phyloP scores from a whole-genome alignment of 2,888 invertebrate species.

The Zaprionus bogoriensis region DNA sequence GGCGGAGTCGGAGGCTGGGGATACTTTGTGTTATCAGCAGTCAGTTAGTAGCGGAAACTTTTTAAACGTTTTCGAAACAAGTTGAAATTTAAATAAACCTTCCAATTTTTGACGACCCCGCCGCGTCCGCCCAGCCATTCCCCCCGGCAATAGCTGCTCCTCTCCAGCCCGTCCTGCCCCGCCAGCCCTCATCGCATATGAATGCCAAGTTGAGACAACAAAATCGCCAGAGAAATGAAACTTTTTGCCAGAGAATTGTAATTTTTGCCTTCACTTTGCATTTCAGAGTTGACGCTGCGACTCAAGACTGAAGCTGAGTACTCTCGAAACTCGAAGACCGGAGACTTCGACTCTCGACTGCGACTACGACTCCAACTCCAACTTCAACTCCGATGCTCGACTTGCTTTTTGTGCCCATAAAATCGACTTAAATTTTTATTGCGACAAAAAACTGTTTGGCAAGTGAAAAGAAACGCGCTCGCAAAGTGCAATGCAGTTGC shows the following conservation, averaged over 20 bases:
- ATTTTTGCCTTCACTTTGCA: constrained; percentile 57
- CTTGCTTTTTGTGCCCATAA: constrained; percentile 64
- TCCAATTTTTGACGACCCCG: constrained; percentile 69
- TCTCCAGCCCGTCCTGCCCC: neutral
- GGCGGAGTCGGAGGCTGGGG: constrained; percentile 6
- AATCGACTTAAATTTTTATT: constrained; percentile 76
- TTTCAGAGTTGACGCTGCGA: constrained; percentile 42
- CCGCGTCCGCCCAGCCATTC: neutral
- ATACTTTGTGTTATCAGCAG: constrained; percentile 72
- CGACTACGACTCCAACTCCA: neutral
- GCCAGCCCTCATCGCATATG: constrained; percentile 30
- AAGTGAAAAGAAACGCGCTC: constrained; percentile 55
- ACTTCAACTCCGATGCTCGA: constrained; percentile 32
- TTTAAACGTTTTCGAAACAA: constrained; percentile 76
- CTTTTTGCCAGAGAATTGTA: constrained; percentile 55
- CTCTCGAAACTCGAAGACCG: constrained; percentile 27
- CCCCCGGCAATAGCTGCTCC: too few relatives aligned
- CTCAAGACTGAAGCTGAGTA: constrained; percentile 3
- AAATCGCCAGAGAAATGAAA: constrained; percentile 70
- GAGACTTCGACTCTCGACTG: constrained; percentile 7
- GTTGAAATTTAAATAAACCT: constrained; percentile 76
- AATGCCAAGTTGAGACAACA: constrained; percentile 70
- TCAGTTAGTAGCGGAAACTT: constrained; percentile 76
- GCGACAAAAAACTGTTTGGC: constrained; percentile 64
- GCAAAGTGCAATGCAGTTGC: constrained; percentile 46